Base-by-base conservation (phyloP, 2,888 invertebrate genomes). In the Cylindroiulus punctatus region DNA sequence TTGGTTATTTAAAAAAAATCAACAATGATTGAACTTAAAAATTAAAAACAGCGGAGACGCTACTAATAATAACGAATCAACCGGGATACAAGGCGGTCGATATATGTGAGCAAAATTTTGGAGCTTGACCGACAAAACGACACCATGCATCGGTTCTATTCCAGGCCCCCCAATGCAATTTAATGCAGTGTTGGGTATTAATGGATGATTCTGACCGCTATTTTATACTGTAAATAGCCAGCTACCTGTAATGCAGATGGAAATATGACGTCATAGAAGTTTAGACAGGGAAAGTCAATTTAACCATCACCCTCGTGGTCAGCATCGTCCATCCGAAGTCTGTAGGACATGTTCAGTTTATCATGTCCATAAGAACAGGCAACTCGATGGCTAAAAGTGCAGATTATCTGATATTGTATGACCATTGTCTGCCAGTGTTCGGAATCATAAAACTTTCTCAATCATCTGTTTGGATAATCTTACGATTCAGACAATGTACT, bases 91-190 rank as follows among this genome's bases (percentile, higher is more conserved):
- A 76, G 17, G 10, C 32, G 76, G 76, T 76, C 76, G 76, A 76
- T 65, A 12, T 4, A 26, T 76, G 76, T 76, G 76, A 76, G 76
- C 76, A 76, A 76, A 32, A 76, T 76, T 76, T 30, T 76, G 76
- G 76, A 76, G 76, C 76, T 76, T 30, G 30, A 76, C 65, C 17
- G 14, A 32, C 17, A 32, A 76, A 76, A 30, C 30, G 76, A 76
- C 30, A 76, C 76, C 76, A 76, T n/a, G n/a, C n/a, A n/a, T 17
- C 32, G 76, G 76, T 76, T 30, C 14, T 17, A 76, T 76, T 76
- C 76, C 32, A 26, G 76, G 76, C 30, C n/a, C 30, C 30, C 76
- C 76, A 12, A 36, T 2, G 7, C 36, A 44, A 76, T n/a, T n/a
- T n/a, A n/a, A n/a, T n/a, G 17, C 17, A 30, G 30, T 30, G 76